phyloP scores from a whole-genome alignment of 2,797 vertebrate species.

The Hydrolagus colliei region DNA sequence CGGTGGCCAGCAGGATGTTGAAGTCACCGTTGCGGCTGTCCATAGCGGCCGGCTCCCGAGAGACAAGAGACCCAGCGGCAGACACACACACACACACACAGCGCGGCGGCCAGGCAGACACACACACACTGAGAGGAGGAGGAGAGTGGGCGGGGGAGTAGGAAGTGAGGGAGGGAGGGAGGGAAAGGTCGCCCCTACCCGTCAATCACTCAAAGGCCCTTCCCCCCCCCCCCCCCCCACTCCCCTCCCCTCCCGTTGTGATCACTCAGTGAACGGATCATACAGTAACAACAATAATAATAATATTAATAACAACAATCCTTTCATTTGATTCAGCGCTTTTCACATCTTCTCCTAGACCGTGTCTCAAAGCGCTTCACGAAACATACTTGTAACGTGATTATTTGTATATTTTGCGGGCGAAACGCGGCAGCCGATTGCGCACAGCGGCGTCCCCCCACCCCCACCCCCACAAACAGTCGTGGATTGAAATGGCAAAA shows the following conservation, averaged over 20 bases:
- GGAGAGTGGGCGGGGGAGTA: not conserved
- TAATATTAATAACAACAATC: too few species aligned
- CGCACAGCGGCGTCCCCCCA: too few species aligned
- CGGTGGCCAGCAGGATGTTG: conserved; percentile 84
- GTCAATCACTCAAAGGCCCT: not conserved
- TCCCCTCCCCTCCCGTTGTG: not conserved
- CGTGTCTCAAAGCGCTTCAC: too few species aligned
- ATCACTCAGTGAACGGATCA: too few species aligned
- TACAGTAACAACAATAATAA: too few species aligned
- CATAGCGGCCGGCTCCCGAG: conserved; percentile 66
- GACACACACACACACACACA: conserved; percentile 43
- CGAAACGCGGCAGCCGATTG: too few species aligned
- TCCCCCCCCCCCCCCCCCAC: not conserved
- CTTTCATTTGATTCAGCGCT: too few species aligned
- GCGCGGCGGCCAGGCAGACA: conserved; percentile 34
- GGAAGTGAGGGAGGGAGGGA: not conserved
- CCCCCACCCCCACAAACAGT: too few species aligned
- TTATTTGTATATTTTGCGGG: too few species aligned
- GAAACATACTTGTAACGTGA: too few species aligned
- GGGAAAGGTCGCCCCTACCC: not conserved
- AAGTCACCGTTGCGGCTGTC: conserved; percentile 74
- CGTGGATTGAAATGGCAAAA: too few species aligned
- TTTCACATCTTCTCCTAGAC: too few species aligned
- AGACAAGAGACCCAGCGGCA: conserved; percentile 50
- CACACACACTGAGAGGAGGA: conserved; percentile 15